Evolutionary conservation across 2,797 vertebrate species (phyloP).

Genomic region (Rhincodon typus): DNA sequence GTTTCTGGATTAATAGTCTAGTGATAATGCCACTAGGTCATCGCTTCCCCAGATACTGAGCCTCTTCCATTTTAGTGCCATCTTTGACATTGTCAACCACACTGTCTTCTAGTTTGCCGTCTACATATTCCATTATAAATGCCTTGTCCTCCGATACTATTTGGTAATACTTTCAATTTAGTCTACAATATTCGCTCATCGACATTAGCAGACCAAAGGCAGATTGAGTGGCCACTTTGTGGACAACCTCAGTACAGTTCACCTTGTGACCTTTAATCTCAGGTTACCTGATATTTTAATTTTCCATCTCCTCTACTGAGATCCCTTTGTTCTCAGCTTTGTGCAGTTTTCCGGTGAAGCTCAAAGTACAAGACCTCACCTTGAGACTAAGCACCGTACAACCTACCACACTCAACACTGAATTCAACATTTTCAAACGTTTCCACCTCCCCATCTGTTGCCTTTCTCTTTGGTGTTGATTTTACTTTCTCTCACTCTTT

Average conservation of each 20-base stretch:
- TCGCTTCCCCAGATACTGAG: background rate
- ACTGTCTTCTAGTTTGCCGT: background rate
- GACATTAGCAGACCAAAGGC: background rate
- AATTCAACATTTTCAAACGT: background rate
- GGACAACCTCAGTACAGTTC: background rate
- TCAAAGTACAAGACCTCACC: background rate
- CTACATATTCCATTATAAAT: background rate
- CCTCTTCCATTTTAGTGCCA: background rate
- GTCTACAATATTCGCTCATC: background rate
- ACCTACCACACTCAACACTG: background rate
- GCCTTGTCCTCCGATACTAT: background rate
- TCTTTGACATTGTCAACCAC: background rate
- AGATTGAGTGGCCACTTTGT: background rate
- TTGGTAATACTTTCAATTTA: background rate
- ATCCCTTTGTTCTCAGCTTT: background rate
- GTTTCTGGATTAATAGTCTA: too few relatives aligned
- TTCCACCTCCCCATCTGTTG: background rate
- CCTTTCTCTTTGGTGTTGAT: too few relatives aligned
- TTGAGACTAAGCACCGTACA: background rate
- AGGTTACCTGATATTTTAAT: background rate
- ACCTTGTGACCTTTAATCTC: background rate
- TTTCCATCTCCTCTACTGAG: too few relatives aligned
- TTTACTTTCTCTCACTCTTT: background rate
- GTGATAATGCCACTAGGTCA: too few relatives aligned
- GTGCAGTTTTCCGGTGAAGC: background rate